These are phyloP conservation scores for Priocnemis perturbator DNA, from an alignment of 2,888 invertebrate genomes.

Conservation along the genomic window DNA sequence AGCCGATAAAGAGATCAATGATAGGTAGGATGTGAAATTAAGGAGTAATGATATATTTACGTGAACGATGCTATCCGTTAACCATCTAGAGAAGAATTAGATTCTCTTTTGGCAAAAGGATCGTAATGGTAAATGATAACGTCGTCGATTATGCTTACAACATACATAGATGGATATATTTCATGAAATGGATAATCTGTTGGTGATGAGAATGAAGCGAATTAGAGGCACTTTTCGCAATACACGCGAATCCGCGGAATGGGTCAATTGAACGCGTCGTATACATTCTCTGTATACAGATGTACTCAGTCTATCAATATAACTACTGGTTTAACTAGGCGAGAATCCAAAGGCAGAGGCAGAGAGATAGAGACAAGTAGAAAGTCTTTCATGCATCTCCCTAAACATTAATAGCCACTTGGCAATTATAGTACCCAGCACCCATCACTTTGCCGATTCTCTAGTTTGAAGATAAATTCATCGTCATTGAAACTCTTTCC, in stretches of 20 bases:
- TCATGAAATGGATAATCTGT: too few relatives aligned
- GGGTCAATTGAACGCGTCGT: too few relatives aligned
- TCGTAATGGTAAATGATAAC: too few relatives aligned
- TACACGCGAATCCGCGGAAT: background rate
- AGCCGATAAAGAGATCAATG: too few relatives aligned
- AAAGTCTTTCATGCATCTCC: slow-evolving; percentile 64
- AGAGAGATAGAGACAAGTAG: slow-evolving; percentile 51
- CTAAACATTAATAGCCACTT: slow-evolving; percentile 59
- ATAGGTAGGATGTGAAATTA: too few relatives aligned
- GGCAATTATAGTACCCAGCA: slow-evolving; percentile 46
- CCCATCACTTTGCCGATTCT: slow-evolving; percentile 47
- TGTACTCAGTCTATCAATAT: slow-evolving; percentile 36
- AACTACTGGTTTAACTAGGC: slow-evolving; percentile 48
- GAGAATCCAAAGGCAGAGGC: slow-evolving; percentile 47
- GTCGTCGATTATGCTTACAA: too few relatives aligned
- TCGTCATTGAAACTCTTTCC: too few relatives aligned
- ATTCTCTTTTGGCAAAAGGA: too few relatives aligned
- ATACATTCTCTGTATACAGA: slow-evolving; percentile 29
- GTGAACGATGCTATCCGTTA: too few relatives aligned
- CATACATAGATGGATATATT: too few relatives aligned
- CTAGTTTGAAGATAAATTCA: slow-evolving; percentile 3
- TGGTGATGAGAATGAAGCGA: background rate
- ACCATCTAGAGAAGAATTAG: too few relatives aligned
- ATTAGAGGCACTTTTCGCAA: background rate
- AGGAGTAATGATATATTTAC: too few relatives aligned